Conservation (phyloP, 2,797 vertebrate genomes). For the Mallotus villosus region DNA sequence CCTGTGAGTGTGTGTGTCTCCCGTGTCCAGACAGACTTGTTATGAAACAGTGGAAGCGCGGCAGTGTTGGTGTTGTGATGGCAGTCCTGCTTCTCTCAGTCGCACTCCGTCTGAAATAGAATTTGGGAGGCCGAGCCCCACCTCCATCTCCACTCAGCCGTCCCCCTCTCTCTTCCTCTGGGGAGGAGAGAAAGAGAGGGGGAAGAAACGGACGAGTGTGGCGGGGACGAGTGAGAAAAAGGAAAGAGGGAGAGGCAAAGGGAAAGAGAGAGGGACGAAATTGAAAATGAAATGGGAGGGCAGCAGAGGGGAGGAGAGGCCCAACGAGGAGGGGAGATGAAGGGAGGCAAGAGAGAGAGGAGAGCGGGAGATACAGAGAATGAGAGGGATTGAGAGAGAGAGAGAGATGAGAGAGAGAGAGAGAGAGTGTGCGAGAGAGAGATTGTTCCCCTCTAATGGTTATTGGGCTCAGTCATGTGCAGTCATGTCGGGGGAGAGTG, state of each 20-base stretch:
- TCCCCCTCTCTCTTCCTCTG: slow-evolving; percentile 65
- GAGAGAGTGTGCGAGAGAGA: background rate
- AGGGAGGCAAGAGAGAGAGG: background rate
- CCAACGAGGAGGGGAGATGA: background rate
- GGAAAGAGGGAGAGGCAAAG: slow-evolving; percentile 21
- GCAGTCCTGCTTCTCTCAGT: slow-evolving; percentile 64
- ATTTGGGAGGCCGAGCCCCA: slow-evolving; percentile 72
- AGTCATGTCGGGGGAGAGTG: slow-evolving; percentile 52
- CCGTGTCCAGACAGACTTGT: slow-evolving; percentile 21
- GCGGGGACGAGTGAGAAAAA: slow-evolving; percentile 15
- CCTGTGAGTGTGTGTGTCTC: slow-evolving; percentile 25
- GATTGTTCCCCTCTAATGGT: slow-evolving; percentile 55
- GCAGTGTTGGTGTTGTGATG: slow-evolving; percentile 53
- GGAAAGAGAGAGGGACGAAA: background rate
- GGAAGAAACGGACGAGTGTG: too few relatives aligned
- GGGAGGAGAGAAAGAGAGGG: slow-evolving; percentile 40
- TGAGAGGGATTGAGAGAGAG: slow-evolving; percentile 8
- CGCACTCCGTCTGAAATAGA: slow-evolving; percentile 70
- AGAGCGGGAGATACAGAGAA: background rate
- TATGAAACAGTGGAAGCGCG: slow-evolving; percentile 60
- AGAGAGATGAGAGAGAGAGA: slow-evolving; percentile 22
- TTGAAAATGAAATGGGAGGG: slow-evolving; percentile 26
- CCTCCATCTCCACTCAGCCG: slow-evolving; percentile 69
- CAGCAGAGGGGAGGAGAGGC: slow-evolving; percentile 23
- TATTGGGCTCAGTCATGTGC: slow-evolving; percentile 65